Evolutionary conservation across 2,113 vertebrate genomes (phyloP).

Genomic region (Gymnogyps californianus): DNA sequence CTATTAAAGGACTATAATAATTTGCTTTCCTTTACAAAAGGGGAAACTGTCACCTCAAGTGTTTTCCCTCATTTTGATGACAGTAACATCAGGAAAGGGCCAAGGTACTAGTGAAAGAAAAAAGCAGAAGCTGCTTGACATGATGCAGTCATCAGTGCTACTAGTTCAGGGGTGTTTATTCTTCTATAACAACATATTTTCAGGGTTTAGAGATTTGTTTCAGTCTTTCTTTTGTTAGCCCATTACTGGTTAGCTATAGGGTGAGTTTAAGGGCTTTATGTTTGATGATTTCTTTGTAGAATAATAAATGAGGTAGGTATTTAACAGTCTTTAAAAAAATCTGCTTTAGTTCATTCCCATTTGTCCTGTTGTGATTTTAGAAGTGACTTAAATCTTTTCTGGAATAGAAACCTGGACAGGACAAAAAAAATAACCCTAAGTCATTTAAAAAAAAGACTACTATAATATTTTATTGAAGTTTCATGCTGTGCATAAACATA

Average conservation of each 20-base stretch:
- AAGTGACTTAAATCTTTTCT: background rate
- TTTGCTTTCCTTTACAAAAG: background rate
- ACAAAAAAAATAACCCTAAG: background rate
- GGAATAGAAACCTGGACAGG: background rate
- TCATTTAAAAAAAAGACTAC: slow-evolving; percentile 21
- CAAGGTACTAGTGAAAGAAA: background rate
- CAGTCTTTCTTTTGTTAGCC: background rate
- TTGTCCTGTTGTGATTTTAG: background rate
- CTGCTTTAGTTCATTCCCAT: background rate
- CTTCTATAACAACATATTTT: background rate
- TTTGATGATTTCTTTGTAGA: background rate
- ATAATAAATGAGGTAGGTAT: background rate
- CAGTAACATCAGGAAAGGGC: background rate
- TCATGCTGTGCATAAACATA: slow-evolving; percentile 71
- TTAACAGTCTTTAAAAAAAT: background rate
- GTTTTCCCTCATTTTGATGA: background rate
- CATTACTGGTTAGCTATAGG: background rate
- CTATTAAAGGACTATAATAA: background rate
- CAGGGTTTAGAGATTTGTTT: background rate
- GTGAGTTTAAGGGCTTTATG: background rate
- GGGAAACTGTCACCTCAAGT: background rate
- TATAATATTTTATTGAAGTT: slow-evolving; percentile 71
- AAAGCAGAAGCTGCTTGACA: background rate
- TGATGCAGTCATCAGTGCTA: background rate
- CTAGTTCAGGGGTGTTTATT: no score